phyloP scores from a whole-genome alignment of 2,888 invertebrate species.

The Trileptium ribeirensis region DNA sequence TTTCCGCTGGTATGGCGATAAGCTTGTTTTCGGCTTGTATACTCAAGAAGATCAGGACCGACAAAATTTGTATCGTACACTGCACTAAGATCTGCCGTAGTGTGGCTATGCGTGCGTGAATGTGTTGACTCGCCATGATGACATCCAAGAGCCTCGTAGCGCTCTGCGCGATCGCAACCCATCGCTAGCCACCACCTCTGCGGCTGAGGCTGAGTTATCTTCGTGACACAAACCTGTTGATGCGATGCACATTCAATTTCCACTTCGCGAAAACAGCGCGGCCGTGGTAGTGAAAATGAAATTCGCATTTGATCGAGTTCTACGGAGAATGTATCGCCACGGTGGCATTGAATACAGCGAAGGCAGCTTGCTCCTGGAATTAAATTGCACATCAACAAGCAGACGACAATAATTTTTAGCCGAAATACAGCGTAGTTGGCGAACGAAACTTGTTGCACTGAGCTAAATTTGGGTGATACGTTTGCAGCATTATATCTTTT shows the following conservation, averaged over 20 bases:
- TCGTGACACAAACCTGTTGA: slow-evolving; percentile 15
- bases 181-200: slow-evolving; percentile 10
- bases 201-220: background rate
- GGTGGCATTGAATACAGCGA: slow-evolving; percentile 15
- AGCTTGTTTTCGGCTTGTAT: background rate
- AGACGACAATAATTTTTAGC: no score
- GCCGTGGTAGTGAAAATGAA: slow-evolving; percentile 1
- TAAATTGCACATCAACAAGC: no score
- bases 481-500: no score
- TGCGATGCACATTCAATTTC: slow-evolving; percentile 5
- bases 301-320: slow-evolving; percentile 8
- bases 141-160: background rate
- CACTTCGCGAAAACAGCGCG: slow-evolving; percentile 10
- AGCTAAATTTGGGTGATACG: no score
- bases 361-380: no score
- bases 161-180: background rate
- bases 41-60: background rate
- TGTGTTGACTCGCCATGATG: background rate
- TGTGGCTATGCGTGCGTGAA: background rate
- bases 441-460: no score
- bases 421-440: no score
- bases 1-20: background rate
- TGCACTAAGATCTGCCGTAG: background rate
- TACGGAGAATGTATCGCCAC: slow-evolving; percentile 7
- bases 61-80: background rate